These are phyloP conservation scores for Cyrtodaria siliqua DNA, from an alignment of 2,888 invertebrate genomes.

Conservation along the genomic window DNA sequence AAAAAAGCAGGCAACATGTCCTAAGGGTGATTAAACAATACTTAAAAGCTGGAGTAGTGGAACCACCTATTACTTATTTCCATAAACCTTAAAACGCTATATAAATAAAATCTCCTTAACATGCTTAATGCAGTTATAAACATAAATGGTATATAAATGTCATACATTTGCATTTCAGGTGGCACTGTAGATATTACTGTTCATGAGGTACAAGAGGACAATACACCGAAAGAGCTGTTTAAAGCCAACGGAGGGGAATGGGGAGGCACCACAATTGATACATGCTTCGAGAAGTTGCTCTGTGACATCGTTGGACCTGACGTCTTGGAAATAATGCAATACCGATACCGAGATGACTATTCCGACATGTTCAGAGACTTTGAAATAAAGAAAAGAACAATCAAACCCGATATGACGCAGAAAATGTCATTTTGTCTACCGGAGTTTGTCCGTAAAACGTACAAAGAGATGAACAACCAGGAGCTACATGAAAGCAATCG, in stretches of 20 bases:
- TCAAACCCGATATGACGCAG: conserved; percentile 13
- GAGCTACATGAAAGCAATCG: not conserved
- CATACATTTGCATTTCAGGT: too few species aligned
- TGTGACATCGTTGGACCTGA: conserved; percentile 34
- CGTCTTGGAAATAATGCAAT: conserved; percentile 42
- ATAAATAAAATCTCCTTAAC: too few species aligned
- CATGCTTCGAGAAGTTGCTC: conserved; percentile 30
- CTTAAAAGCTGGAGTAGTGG: too few species aligned
- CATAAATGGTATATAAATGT: too few species aligned
- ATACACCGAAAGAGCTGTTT: conserved; percentile 33
- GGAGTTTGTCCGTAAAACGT: conserved; percentile 9
- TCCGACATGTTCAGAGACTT: conserved; percentile 24
- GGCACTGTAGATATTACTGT: conserved; percentile 62
- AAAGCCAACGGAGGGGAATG: conserved; percentile 56
- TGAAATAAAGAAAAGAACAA: conserved; percentile 48
- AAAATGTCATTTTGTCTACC: conserved; percentile 33
- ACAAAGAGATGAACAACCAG: conserved; percentile 25
- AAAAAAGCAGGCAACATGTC: too few species aligned
- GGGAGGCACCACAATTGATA: conserved; percentile 45
- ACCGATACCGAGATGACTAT: conserved; percentile 40
- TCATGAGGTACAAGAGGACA: conserved; percentile 39
- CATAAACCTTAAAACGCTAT: too few species aligned
- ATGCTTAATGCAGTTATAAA: too few species aligned
- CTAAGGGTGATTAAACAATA: too few species aligned
- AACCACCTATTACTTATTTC: too few species aligned